Evolutionary conservation across 2,888 invertebrate genomes (phyloP), one percentile per base, ranked within the genome.

Genomic region (Nephrotoma flavescens): DNA sequence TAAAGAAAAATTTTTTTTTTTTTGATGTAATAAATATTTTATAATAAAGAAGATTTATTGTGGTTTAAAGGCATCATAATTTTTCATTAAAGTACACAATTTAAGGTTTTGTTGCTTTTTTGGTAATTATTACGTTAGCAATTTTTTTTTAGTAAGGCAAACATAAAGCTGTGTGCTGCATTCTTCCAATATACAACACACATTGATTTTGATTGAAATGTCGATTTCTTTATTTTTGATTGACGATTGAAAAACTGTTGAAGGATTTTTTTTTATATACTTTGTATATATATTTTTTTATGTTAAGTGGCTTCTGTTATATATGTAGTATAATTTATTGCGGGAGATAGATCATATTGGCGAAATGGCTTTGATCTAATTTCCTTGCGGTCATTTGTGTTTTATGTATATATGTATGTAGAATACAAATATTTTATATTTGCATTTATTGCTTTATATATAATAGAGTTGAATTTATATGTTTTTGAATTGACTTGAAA

Each of bases 31-130:
- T 9, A 57, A 15, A 57, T 57, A 31, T 31, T 31, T 0, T 71
- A 71, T 31, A 71, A 71, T 71, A 71, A 71, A 71, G 71, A 71
- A 71, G 84, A 84, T 84, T 84, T 84, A 84, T 84, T 84, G 84
- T 84, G 84, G 84, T 84, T 84, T 84, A 41, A 41, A 84, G 84
- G 84, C 84, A 84, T 84, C 41, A 71, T 71, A 71, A 71, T 71
- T 71, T 71, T 71, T 71, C 71, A 71, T 71, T 71, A 71, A 71
- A 71, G 71, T 71, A 71, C 71, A 71, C 71, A 71, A 31, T 71
- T 71, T 71, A 19, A 31, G 31, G n/a, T 9, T 71, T 31, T 71
- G 71, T 71, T 71, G 71, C 31, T 31, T 31, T 71, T 71, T 71
- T 71, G 71, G 71, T 71, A 71, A 71, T 71, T 71, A 71, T 71